phyloP scores from a whole-genome alignment of 1,140 invertebrate genomes.

The Copidosoma floridanum region DNA sequence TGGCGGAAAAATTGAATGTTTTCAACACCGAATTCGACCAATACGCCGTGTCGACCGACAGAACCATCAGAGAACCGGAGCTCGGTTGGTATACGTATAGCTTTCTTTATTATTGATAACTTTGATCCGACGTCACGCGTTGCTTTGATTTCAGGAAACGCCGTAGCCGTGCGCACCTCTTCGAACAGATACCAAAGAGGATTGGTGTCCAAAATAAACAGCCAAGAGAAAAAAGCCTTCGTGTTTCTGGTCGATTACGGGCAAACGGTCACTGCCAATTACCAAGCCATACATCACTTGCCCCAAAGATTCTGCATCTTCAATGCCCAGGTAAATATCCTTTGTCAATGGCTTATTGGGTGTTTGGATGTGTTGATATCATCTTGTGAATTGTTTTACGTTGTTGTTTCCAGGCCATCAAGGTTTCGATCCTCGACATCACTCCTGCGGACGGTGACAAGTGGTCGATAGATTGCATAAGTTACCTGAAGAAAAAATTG shows the following conservation, averaged over 20 bases:
- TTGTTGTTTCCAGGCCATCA: constrained; percentile 50
- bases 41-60: background rate
- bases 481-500: constrained; percentile 24
- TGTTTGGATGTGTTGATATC: no score
- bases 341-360: no score
- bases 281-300: constrained; percentile 40
- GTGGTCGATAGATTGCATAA: constrained; percentile 31
- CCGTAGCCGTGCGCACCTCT: constrained; percentile 47
- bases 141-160: constrained; percentile 47
- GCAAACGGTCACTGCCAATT: constrained; percentile 37
- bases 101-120: no score
- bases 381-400: no score
- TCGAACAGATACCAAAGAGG: constrained; percentile 54
- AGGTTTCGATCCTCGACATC: constrained; percentile 42
- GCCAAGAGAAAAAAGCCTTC: constrained; percentile 40
- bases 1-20: no score
- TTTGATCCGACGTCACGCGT: background rate
- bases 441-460: constrained; percentile 19
- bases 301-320: constrained; percentile 25
- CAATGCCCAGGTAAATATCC: constrained; percentile 46
- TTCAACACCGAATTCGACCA: no score
- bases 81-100: constrained; percentile 6
- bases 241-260: constrained; percentile 60
- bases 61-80: background rate
- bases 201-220: constrained; percentile 42